Evolutionary conservation across 2,113 vertebrate genomes (phyloP).

Genomic region (Otis tarda): DNA sequence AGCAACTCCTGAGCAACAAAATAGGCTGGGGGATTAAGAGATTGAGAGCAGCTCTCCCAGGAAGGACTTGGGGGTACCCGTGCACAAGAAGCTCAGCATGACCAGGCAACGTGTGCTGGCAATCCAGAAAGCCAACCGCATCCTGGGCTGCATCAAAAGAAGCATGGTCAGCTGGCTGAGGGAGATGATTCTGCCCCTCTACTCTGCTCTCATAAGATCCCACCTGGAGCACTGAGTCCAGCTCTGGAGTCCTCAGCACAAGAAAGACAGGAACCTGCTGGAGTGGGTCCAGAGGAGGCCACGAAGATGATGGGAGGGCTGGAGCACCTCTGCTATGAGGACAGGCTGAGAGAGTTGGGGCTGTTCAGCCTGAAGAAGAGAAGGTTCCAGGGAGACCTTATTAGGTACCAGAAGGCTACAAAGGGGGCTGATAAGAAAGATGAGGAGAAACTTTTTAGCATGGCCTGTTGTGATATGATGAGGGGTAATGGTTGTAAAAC

Average conservation of each 20-base stretch:
- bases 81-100: background rate
- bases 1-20: background rate
- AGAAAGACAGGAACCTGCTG: background rate
- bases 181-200: background rate
- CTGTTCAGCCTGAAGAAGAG: background rate
- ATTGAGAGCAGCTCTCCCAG: background rate
- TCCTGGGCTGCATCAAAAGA: background rate
- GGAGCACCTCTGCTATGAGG: background rate
- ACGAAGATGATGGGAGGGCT: background rate
- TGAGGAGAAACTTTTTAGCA: background rate
- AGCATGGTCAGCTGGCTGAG: accelerated
- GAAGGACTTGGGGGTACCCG: too few relatives aligned
- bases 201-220: background rate
- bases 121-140: background rate
- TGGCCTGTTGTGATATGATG: background rate
- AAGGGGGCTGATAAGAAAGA: background rate
- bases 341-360: background rate
- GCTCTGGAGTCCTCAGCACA: background rate
- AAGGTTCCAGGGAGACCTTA: background rate
- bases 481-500: background rate
- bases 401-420: too few relatives aligned
- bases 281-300: background rate
- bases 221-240: background rate
- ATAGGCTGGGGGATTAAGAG: background rate
- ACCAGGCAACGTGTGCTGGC: accelerated